A percentile compares a stretch with the other conserved stretches of the same genome.
These are phyloP conservation scores for Dasysyrphus tricinctus DNA, from an alignment of 2,888 invertebrate genomes.

Conservation along the genomic window DNA sequence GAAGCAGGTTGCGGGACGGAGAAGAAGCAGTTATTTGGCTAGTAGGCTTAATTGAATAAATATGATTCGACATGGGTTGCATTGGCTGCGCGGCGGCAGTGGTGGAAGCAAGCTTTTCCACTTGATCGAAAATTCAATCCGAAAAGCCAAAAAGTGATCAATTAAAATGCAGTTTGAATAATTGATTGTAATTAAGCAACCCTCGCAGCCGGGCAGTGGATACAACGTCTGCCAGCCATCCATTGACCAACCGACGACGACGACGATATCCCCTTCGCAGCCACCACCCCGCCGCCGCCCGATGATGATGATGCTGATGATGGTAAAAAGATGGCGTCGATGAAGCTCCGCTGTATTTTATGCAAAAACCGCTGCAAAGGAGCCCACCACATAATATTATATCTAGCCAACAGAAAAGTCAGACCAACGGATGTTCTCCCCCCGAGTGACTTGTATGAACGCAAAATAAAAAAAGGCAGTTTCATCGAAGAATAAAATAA, in stretches of 20 bases:
- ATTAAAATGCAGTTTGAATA: slow-evolving; percentile 83
- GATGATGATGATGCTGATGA: slow-evolving; percentile 39
- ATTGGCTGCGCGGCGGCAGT: neutral
- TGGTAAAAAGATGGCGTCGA: slow-evolving; percentile 70
- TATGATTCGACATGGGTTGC: slow-evolving; percentile 61
- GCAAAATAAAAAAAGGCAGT: slow-evolving; percentile 58
- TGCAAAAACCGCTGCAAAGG: slow-evolving; percentile 44
- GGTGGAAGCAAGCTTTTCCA: slow-evolving; percentile 66
- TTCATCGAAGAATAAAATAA: slow-evolving; percentile 68
- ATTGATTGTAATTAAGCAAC: slow-evolving; percentile 82
- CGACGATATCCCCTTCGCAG: neutral
- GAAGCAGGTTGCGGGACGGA: neutral
- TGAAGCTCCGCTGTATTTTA: slow-evolving; percentile 1
- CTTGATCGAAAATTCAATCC: slow-evolving; percentile 77
- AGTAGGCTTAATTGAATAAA: slow-evolving; percentile 70
- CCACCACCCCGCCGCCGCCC: neutral
- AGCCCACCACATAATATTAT: slow-evolving; percentile 38
- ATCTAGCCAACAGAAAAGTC: slow-evolving; percentile 43
- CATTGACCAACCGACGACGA: slow-evolving; percentile 19
- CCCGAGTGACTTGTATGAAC: slow-evolving; percentile 48
- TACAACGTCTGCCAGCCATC: slow-evolving; percentile 32
- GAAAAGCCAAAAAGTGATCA: slow-evolving; percentile 82
- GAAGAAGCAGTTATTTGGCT: slow-evolving; percentile 21
- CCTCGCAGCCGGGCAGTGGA: slow-evolving; percentile 65
- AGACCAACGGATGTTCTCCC: slow-evolving; percentile 71